A percentile compares a stretch with the other conserved stretches of the same genome.
Conservation (phyloP, 2,888 invertebrate genomes). For the Cyaniris semiargus region DNA sequence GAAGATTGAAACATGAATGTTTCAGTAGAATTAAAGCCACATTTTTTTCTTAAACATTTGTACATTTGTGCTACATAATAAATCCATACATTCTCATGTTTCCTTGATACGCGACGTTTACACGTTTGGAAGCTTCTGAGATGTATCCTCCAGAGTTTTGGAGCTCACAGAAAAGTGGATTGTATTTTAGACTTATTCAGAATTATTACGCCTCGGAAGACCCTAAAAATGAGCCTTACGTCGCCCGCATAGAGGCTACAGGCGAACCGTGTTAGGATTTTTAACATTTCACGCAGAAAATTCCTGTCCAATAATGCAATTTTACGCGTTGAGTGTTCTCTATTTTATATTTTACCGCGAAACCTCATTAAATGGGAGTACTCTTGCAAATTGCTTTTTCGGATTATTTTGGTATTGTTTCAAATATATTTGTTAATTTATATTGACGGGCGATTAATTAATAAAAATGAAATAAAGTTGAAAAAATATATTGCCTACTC, state of each 20-base stretch:
- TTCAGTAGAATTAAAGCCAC: slow-evolving; percentile 1
- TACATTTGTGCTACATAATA: slow-evolving; percentile 4
- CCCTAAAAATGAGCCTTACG: not conserved
- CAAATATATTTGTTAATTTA: not conserved
- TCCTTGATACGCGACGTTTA: not conserved
- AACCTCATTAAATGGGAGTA: not conserved
- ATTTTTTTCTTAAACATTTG: slow-evolving; percentile 6
- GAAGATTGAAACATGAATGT: not conserved
- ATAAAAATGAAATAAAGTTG: not conserved
- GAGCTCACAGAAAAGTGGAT: slow-evolving; percentile 7
- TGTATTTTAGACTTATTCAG: slow-evolving; percentile 4
- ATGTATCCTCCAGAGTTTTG: slow-evolving; percentile 16
- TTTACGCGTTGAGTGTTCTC: slow-evolving; percentile 17
- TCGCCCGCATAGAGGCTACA: not conserved
- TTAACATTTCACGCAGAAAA: slow-evolving; percentile 1
- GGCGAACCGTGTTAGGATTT: not conserved
- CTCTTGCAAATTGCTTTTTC: not conserved
- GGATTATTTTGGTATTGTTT: slow-evolving; percentile 15
- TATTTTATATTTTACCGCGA: not conserved
- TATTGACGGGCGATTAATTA: not conserved
- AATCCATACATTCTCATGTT: not conserved
- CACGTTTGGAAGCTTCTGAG: slow-evolving; percentile 1
- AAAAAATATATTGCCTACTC: not conserved
- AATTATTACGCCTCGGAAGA: not conserved
- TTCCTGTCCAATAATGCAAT: slow-evolving; percentile 1